Base-by-base conservation (phyloP, 2,888 invertebrate genomes). In the Drepanosiphum platanoidis region DNA sequence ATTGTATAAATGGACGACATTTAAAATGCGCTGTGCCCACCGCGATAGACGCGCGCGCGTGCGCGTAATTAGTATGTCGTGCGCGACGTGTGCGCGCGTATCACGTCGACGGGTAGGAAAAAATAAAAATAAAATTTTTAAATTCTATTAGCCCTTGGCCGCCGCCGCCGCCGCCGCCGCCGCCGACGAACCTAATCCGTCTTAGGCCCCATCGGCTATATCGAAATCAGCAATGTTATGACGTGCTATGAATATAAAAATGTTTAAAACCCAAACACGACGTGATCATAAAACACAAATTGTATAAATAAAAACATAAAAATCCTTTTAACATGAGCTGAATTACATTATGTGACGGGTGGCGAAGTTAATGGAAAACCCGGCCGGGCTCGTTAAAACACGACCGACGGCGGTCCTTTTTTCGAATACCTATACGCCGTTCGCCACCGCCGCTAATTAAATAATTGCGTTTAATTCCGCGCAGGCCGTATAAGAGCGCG, bases 231-330 rank as follows among this genome's bases (percentile, higher is more conserved):
- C n/a, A 15, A 74, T 46, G 22, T 52, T 46, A 75, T 75, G 52
- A 52, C 52, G 52, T 34, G n/a, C 52, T 75, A n/a, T 34, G 52
- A 52, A 34, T 75, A 75, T 34, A 52, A 75, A 75, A 75, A 52
- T 34, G n/a, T 15, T 34, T 42, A 32, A 52, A 52, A n/a, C 32
- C 27, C 74, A 74, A 22, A 74, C 61, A 30, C 77, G 30, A 39
- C 64, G 64, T n/a, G 64, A 64, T 78, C 64, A 64, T 78, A 64
- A 39, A 78, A 30, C 61, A 78, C 39, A 39, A 64, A 78, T 64
- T 64, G 39, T 39, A 64, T 64, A 39, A 61, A 78, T 64, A 64
- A 61, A 75, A 75, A 75, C 75, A 75, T 52, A 75, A 75, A 78
- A 78, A 78, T 64, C 64, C 61, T 78, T 78, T 78, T 78, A 78